phyloP scores from a whole-genome alignment of 2,797 vertebrate species.

The Oreochromis mossambicus region DNA sequence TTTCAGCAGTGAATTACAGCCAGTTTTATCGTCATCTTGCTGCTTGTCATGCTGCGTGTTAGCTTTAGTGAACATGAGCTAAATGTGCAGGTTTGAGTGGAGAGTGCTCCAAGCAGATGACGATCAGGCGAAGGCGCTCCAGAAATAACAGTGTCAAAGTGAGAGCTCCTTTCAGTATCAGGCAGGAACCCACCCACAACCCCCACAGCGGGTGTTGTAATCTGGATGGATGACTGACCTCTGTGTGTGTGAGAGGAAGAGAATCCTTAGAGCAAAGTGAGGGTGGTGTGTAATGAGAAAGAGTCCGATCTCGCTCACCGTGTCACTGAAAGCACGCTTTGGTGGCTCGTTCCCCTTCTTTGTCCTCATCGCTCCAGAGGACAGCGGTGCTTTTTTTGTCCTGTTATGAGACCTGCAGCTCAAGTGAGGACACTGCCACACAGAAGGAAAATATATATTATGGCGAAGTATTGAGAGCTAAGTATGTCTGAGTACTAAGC shows the following conservation, averaged over 20 bases:
- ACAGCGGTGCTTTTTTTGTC: constrained; percentile 11
- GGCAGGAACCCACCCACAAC: not conserved
- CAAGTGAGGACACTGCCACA: not conserved
- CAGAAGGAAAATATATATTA: not conserved
- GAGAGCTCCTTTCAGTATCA: constrained; percentile 19
- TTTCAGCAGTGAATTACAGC: not conserved
- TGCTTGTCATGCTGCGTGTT: not conserved
- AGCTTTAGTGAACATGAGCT: not conserved
- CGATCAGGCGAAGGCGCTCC: constrained; percentile 7
- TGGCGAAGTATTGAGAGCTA: not conserved
- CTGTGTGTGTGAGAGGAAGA: constrained; percentile 4
- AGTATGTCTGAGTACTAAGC: not conserved
- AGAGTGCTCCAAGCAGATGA: not conserved
- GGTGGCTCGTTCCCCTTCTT: constrained; percentile 24
- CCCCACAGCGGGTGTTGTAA: constrained; percentile 30
- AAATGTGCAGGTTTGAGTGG: not conserved
- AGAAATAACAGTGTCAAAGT: constrained; percentile 9
- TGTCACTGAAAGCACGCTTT: not conserved
- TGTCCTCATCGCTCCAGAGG: constrained; percentile 35
- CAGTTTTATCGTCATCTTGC: not conserved
- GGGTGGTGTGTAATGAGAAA: constrained; percentile 44
- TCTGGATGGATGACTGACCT: constrained; percentile 40
- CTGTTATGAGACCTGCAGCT: constrained; percentile 37
- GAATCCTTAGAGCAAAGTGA: constrained; percentile 25
- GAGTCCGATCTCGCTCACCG: not conserved